Evolutionary conservation across 2,113 vertebrate species (phyloP).

Genomic region (Sorex araneus): DNA sequence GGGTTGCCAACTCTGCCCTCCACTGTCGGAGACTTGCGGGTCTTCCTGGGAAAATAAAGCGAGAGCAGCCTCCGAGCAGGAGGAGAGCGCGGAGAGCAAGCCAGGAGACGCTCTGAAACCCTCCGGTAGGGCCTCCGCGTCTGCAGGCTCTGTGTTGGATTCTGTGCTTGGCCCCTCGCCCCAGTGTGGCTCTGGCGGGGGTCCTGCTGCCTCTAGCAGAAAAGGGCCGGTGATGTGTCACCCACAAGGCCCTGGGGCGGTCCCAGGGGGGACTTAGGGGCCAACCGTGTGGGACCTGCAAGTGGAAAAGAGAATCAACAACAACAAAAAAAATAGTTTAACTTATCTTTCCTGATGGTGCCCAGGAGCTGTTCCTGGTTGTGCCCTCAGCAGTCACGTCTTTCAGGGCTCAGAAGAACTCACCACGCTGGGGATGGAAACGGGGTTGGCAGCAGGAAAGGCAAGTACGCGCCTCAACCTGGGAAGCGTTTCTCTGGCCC

Average conservation of each 20-base stretch:
- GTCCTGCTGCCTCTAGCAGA: not conserved
- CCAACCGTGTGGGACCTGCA: no score
- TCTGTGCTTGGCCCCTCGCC: not conserved
- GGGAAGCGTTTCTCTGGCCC: no score
- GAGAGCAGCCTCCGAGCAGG: not conserved
- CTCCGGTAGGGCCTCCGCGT: not conserved
- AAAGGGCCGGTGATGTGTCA: no score
- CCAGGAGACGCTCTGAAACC: not conserved
- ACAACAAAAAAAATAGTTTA: not conserved
- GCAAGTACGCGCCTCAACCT: no score
- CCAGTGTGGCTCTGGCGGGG: not conserved
- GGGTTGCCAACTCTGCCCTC: not conserved
- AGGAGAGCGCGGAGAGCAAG: not conserved
- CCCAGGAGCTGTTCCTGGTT: no score
- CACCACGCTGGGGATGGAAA: no score
- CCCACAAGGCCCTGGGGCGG: not conserved
- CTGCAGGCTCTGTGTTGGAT: not conserved
- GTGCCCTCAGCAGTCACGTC: no score
- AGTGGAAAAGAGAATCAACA: not conserved
- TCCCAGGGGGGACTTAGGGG: no score
- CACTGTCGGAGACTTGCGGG: accelerated
- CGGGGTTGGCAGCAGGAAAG: no score
- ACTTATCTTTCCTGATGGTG: not conserved
- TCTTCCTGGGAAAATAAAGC: not conserved
- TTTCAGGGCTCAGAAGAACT: no score